Evolutionary conservation across 2,888 invertebrate species (phyloP).

Genomic region (Meliscaeva auricollis): DNA sequence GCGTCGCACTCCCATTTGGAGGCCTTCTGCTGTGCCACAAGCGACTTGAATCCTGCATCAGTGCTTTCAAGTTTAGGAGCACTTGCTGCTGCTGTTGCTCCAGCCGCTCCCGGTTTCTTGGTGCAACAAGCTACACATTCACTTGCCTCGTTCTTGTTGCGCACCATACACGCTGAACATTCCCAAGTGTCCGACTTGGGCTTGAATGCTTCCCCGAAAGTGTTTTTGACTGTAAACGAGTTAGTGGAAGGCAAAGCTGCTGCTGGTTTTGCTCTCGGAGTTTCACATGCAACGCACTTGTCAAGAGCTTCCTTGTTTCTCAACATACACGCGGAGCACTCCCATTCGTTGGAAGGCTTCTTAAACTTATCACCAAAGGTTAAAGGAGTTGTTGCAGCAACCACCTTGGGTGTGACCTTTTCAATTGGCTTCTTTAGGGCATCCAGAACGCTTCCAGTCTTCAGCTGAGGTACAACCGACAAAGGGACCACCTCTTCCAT

Average conservation of each 20-base stretch:
- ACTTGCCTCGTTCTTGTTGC: constrained; percentile 84
- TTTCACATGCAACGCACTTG: constrained; percentile 86
- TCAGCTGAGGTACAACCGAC: constrained; percentile 79
- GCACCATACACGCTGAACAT: constrained; percentile 86
- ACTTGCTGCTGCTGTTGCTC: constrained; percentile 53
- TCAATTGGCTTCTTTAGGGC: constrained; percentile 78
- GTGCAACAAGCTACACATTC: constrained; percentile 86
- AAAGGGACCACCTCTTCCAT: constrained; percentile 3
- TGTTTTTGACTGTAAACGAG: constrained; percentile 74
- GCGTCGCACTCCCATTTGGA: constrained; percentile 87
- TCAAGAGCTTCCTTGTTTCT: constrained; percentile 85
- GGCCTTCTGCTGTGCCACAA: constrained; percentile 81
- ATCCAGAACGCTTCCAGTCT: constrained; percentile 84
- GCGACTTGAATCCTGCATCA: constrained; percentile 82
- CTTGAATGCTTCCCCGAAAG: constrained; percentile 85
- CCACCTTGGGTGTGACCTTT: constrained; percentile 34
- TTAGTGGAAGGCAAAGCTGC: constrained; percentile 31
- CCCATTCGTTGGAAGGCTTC: constrained; percentile 86
- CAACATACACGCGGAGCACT: constrained; percentile 87
- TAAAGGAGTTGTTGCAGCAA: constrained; percentile 1
- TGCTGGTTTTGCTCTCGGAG: constrained; percentile 79
- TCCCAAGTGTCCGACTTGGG: constrained; percentile 86
- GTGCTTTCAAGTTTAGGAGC: constrained; percentile 55
- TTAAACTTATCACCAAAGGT: constrained; percentile 85
- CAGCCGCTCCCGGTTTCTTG: constrained; percentile 82